phyloP scores from a whole-genome alignment of 2,113 vertebrate genomes.

The Thalassarche chlororhynchos region DNA sequence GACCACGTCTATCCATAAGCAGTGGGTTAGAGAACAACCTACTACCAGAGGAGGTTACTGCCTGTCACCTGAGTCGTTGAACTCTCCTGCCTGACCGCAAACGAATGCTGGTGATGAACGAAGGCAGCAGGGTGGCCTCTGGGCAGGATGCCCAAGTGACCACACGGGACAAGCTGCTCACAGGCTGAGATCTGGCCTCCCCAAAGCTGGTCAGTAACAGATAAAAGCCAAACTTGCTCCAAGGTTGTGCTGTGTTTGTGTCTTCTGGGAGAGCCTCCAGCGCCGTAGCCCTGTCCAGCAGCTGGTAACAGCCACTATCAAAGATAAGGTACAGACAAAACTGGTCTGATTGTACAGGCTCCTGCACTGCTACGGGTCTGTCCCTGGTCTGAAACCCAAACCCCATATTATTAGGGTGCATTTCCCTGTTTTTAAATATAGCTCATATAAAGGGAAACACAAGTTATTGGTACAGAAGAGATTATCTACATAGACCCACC shows the following conservation, averaged over 20 bases:
- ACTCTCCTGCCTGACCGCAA: background rate
- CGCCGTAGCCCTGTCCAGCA: background rate
- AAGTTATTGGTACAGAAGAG: background rate
- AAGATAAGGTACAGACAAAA: background rate
- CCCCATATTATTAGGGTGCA: background rate
- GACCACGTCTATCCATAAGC: background rate
- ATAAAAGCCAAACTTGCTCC: background rate
- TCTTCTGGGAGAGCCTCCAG: background rate
- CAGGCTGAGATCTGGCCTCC: background rate
- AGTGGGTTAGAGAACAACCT: background rate
- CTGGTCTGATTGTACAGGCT: background rate
- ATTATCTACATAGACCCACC: background rate
- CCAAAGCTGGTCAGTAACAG: background rate
- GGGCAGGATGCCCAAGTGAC: background rate
- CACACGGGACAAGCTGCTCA: background rate
- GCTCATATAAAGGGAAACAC: background rate
- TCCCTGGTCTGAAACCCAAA: background rate
- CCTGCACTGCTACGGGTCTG: background rate
- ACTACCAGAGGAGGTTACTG: background rate
- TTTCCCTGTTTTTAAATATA: background rate
- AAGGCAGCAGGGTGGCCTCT: background rate
- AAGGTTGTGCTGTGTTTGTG: background rate
- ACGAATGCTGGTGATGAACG: rapidly evolving
- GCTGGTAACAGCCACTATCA: background rate
- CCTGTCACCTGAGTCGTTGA: background rate